phyloP scores from a whole-genome alignment of 2,888 invertebrate genomes.

The Apamea crenata region DNA sequence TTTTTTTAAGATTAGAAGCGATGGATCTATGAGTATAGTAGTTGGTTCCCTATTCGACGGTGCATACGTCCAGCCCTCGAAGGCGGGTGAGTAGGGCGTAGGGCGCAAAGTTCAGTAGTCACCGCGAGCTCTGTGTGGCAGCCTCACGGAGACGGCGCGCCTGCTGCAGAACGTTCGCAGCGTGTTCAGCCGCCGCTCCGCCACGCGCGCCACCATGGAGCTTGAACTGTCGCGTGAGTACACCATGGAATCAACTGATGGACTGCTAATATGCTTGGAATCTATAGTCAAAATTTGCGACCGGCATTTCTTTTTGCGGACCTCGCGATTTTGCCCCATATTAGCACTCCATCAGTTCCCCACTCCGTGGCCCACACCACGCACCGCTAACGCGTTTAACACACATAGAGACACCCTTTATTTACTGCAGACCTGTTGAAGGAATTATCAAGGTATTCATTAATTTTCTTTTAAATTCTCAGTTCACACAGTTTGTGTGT shows the following conservation, averaged over 20 bases:
- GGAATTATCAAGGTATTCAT: slow-evolving; percentile 62
- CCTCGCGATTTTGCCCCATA: not conserved
- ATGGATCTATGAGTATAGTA: slow-evolving; percentile 7
- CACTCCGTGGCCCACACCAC: slow-evolving; percentile 56
- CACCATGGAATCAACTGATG: slow-evolving; percentile 49
- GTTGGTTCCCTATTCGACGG: slow-evolving; percentile 60
- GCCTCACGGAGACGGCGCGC: slow-evolving; percentile 99
- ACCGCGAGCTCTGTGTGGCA: slow-evolving; percentile 89
- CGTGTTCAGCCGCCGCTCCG: slow-evolving; percentile 95
- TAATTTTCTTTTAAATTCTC: slow-evolving; percentile 53
- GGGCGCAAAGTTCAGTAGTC: slow-evolving; percentile 80
- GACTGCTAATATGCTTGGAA: slow-evolving; percentile 41
- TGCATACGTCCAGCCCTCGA: slow-evolving; percentile 35
- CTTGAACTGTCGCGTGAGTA: slow-evolving; percentile 98
- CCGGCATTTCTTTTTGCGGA: not conserved
- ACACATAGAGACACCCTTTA: slow-evolving; percentile 68
- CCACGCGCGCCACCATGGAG: slow-evolving; percentile 95
- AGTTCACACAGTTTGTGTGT: slow-evolving; percentile 64
- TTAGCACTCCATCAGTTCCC: slow-evolving; percentile 44
- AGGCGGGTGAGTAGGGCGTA: slow-evolving; percentile 53
- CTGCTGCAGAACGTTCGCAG: slow-evolving; percentile 98
- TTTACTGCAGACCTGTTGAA: slow-evolving; percentile 59
- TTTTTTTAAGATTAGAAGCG: not conserved
- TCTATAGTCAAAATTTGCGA: not conserved
- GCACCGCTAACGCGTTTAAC: slow-evolving; percentile 76